Conservation (phyloP, 2,888 invertebrate species). For the Cosmorhoe ocellata region DNA sequence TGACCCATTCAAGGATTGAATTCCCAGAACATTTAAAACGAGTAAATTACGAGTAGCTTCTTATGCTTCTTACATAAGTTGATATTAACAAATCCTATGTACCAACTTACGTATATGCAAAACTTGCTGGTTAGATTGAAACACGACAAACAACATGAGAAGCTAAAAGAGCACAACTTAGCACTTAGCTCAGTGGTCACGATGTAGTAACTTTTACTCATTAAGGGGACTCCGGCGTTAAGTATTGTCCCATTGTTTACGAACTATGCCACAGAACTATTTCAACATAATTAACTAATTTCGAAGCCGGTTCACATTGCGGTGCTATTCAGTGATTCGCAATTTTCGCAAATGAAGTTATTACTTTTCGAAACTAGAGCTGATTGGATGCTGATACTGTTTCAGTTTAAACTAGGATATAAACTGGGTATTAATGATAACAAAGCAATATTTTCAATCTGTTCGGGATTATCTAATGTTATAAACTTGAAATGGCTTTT, state of each 20-base stretch:
- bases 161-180: constrained; percentile 35
- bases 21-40: too few relatives aligned
- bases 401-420: too few relatives aligned
- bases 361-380: neutral
- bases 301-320: constrained; percentile 3
- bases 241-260: constrained; percentile 36
- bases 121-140: constrained; percentile 8
- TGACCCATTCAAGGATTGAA: too few relatives aligned
- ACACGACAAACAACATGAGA: constrained; percentile 34
- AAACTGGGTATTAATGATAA: too few relatives aligned
- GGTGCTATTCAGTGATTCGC: constrained; percentile 12
- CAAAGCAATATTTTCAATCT: too few relatives aligned
- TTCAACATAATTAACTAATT: constrained; percentile 21
- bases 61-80: too few relatives aligned
- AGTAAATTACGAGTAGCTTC: too few relatives aligned
- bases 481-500: too few relatives aligned
- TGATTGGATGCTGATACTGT: neutral
- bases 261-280: constrained; percentile 21
- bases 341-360: constrained; percentile 10
- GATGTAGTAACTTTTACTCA: constrained; percentile 36
- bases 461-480: too few relatives aligned
- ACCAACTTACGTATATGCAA: too few relatives aligned
- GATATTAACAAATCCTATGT: too few relatives aligned
- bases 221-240: constrained; percentile 25
- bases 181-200: constrained; percentile 31